A percentile compares a stretch with the other conserved stretches of the same genome.
Conservation (phyloP, 2,113 vertebrate species). For the Nibea coibor region DNA sequence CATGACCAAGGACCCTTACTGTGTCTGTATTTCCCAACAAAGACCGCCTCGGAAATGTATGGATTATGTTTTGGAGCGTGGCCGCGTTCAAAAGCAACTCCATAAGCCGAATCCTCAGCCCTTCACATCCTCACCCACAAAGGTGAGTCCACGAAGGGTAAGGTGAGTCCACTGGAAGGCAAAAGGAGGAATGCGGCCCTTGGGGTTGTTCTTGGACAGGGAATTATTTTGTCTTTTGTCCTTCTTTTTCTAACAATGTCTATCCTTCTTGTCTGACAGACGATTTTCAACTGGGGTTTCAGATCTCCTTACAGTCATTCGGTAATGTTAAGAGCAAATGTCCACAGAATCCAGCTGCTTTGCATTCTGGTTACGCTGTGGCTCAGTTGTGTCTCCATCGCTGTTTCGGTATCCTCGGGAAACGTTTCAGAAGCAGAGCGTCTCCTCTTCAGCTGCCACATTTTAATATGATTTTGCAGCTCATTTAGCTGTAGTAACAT, state of each 20-base stretch:
- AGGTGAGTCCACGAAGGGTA: neutral
- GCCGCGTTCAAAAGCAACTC: slow-evolving; percentile 73
- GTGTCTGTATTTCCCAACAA: slow-evolving; percentile 87
- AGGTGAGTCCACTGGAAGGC: slow-evolving; percentile 35
- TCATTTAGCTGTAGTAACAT: neutral
- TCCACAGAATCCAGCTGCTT: slow-evolving; percentile 36
- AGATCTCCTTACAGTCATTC: slow-evolving; percentile 32
- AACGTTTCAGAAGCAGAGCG: neutral
- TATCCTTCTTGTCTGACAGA: slow-evolving; percentile 42
- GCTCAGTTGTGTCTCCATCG: neutral
- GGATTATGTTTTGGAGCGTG: slow-evolving; percentile 71
- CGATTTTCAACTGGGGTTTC: slow-evolving; percentile 47
- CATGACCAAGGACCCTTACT: slow-evolving; percentile 57
- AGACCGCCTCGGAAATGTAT: slow-evolving; percentile 77
- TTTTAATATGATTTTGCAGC: neutral
- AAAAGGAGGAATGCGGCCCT: slow-evolving; percentile 6
- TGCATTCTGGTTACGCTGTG: neutral
- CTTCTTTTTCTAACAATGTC: slow-evolving; percentile 42
- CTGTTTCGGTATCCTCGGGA: neutral
- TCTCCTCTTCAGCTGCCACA: neutral
- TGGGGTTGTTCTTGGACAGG: slow-evolving; percentile 74
- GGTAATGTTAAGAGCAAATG: neutral
- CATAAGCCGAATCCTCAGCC: slow-evolving; percentile 3
- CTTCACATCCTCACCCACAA: neutral
- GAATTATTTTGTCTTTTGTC: slow-evolving; percentile 32